Percentiles rank a stretch among this genome's conserved stretches.
These are phyloP conservation scores for Octomys mimax DNA, from an alignment of 2,797 vertebrate species.

Conservation along the genomic window DNA sequence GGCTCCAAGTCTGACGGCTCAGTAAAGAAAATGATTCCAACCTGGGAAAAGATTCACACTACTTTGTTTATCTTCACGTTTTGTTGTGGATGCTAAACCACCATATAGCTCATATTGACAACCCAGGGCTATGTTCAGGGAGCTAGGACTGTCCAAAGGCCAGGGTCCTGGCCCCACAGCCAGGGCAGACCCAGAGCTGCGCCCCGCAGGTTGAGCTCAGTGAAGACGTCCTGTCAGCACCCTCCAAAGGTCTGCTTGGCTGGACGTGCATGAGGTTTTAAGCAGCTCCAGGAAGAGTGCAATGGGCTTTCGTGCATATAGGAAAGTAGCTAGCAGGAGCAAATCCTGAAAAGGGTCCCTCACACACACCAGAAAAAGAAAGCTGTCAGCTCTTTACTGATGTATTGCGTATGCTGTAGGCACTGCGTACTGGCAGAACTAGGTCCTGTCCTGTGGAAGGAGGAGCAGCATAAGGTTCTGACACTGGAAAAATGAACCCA, in stretches of 20 bases:
- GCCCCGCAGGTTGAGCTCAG: neutral
- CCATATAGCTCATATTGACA: constrained; percentile 45
- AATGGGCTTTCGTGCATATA: neutral
- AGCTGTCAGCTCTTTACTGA: neutral
- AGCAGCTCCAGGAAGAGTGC: neutral
- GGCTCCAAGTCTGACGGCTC: neutral
- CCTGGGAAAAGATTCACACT: neutral
- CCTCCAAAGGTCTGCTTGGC: constrained; percentile 67
- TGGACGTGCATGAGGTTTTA: neutral
- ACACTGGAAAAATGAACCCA: neutral
- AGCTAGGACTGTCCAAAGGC: constrained; percentile 73
- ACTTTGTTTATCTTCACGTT: constrained; percentile 37
- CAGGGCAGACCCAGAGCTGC: constrained; percentile 19
- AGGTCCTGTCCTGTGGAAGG: neutral
- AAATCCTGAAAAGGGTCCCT: neutral
- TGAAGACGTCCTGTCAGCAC: constrained; percentile 77
- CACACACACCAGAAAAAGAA: neutral
- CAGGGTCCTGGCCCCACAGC: constrained; percentile 44
- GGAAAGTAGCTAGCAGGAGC: constrained; percentile 15
- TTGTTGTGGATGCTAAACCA: constrained; percentile 60
- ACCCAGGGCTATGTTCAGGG: constrained; percentile 19
- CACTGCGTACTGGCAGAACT: neutral
- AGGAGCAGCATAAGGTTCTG: neutral
- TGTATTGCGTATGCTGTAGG: neutral
- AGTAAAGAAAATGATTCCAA: neutral